Conservation (phyloP, 2,797 vertebrate genomes). For the Sparus aurata region DNA sequence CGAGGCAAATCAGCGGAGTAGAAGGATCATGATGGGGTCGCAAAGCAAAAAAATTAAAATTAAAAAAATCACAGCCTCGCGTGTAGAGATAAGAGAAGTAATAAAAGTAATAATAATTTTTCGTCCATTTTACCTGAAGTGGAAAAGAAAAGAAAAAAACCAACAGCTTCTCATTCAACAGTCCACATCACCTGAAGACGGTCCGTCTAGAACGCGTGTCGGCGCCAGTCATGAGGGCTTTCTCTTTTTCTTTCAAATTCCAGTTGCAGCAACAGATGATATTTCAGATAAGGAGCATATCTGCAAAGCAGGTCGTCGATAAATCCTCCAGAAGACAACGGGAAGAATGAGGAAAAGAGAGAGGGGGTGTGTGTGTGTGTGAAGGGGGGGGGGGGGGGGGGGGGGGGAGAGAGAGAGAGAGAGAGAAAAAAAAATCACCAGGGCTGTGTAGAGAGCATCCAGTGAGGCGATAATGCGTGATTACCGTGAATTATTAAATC, state of each 20-base stretch:
- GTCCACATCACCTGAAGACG: conserved; percentile 63
- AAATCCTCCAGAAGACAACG: conserved; percentile 79
- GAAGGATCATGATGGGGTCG: conserved; percentile 69
- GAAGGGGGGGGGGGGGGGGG: conserved; percentile 10
- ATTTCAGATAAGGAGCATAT: conserved; percentile 77
- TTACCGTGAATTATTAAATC: conserved; percentile 84
- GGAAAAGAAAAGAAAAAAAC: conserved; percentile 32
- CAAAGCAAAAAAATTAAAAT: neutral
- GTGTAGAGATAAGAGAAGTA: conserved; percentile 85
- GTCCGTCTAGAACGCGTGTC: conserved; percentile 61
- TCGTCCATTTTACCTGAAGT: conserved; percentile 82
- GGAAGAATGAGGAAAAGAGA: conserved; percentile 46
- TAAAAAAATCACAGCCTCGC: conserved; percentile 76
- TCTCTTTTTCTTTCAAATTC: conserved; percentile 50
- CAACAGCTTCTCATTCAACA: conserved; percentile 41
- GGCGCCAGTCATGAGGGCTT: conserved; percentile 67
- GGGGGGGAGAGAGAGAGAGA: conserved; percentile 31
- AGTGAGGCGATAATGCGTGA: conserved; percentile 81
- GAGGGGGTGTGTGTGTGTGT: conserved; percentile 4
- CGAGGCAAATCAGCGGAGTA: conserved; percentile 72
- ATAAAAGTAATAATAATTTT: conserved; percentile 82
- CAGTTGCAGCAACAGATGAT: conserved; percentile 89
- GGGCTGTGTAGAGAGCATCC: conserved; percentile 74
- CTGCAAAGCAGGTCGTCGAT: conserved; percentile 70
- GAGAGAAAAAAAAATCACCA: conserved; percentile 53